Base-by-base conservation (phyloP, 2,888 invertebrate species). In the Tachystola acroxantha region DNA sequence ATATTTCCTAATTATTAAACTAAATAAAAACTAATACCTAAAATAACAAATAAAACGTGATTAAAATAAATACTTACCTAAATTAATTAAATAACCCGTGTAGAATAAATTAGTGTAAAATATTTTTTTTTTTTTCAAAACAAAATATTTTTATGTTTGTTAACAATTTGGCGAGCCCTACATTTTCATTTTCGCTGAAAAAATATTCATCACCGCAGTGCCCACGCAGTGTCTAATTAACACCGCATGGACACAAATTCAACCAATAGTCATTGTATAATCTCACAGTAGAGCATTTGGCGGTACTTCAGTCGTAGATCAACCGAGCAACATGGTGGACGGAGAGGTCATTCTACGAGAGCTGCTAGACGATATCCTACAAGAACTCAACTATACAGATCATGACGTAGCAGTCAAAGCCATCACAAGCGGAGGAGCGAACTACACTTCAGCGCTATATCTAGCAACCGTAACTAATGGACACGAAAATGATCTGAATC, bases 401-500 rank as follows among this genome's bases (percentile, higher is more conserved):
- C 37, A 43, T 7, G 43, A 56, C 1, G 27, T 63, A 14, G 31
- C 48, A n/a, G 11, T 67, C 4, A 50, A 46, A 11, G 37, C 54
- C 4, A 42, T 68, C 10, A 59, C 43, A n/a, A 64, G 63, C 40
- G 69, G 57, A 6, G 73, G 71, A 6, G 64, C 61, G 1, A 73
- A 73, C 42, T 67, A 60, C 37, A 68, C 72, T 3, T 68, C 72
- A 2, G 43, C 44, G 0, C 44, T 73, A 2, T 70, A 48, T 33
- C 42, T 53, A n/a, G 50, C 49, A 2, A 57, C 48, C 0, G 40
- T 68, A 6, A 35, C 40, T 5, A 36, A 39, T 2, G 27, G 38
- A 1, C 45, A 39, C 27, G 39, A 54, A 10, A 45, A 56, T 6
- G 45, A 56, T 6, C 37, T 69, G 4, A 51, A 67, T 5, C 47